Base-by-base conservation (phyloP, 2,113 vertebrate genomes). In the Takifugu flavidus region DNA sequence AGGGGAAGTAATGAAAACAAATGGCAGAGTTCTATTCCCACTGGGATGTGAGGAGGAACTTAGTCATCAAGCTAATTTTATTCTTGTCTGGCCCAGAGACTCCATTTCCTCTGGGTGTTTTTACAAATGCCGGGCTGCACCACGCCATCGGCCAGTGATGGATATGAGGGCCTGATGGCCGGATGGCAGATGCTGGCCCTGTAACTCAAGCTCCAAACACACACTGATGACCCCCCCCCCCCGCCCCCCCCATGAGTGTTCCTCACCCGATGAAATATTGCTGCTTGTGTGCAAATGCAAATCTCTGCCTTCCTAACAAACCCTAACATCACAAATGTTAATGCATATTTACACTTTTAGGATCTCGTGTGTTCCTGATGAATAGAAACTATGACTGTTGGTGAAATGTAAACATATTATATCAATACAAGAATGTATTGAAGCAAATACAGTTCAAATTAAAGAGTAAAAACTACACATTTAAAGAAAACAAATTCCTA, bases 51-150 rank as follows among this genome's bases (percentile, higher is more conserved):
- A 86, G 84, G 86, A 91, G 90, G 89, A 91, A 90, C 89, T 91
- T 90, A 90, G 90, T 92, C 91, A 92, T 92, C 90, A 91, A 83
- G 89, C 88, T 91, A 91, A 92, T 92, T 91, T 90, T 90, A 91
- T 91, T 92, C 90, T 90, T 84, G 87, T 91, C 89, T 91, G 90
- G 90, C 85, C 82, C 82, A 90, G 86, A 90, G 89, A 88, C 89
- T 89, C 88, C 90, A 91, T 92, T 92, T 92, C 90, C 91, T 91
- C 88, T 87, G 90, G 89, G 87, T 91, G 89, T 92, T 91, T 92
- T 90, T 87, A 86, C 88, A 91, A 91, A 90, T 83, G 79, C 86
- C 72, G 87, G 79, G 76, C 80, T 85, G 81, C 86, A 75, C 81
- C 79, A 83, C 79, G 82, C 80, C 79, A 82, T 78, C 68, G 72